A percentile compares a stretch with the other conserved stretches of the same genome.
Conservation (phyloP, 1,140 invertebrate genomes). For the Batillaria attramentaria region DNA sequence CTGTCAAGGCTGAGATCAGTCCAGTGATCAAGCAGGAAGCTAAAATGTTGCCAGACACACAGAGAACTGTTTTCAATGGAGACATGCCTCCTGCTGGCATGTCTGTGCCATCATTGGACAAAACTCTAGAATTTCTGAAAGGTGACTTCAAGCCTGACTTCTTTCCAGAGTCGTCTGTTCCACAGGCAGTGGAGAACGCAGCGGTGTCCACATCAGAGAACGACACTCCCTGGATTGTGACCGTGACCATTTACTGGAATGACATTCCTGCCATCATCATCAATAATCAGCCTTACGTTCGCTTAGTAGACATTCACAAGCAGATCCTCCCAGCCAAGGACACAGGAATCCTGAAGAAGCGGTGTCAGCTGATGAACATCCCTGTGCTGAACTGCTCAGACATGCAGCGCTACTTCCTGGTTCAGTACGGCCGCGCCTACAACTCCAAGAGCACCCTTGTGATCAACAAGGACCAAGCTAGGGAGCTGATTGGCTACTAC, state of each 20-base stretch:
- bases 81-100: background rate
- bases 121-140: constrained; percentile 27
- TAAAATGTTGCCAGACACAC: background rate
- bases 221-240: constrained; percentile 65
- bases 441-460: constrained; percentile 70
- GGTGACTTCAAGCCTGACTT: constrained; percentile 23
- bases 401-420: constrained; percentile 70
- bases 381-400: constrained; percentile 68
- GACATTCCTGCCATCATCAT: constrained; percentile 69
- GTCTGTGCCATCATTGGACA: constrained; percentile 11
- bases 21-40: background rate
- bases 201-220: background rate
- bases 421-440: constrained; percentile 67
- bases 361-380: constrained; percentile 68
- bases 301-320: constrained; percentile 71
- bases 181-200: background rate
- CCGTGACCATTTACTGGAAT: constrained; percentile 70
- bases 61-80: background rate
- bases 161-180: constrained; percentile 38
- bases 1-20: background rate
- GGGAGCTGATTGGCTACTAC: constrained; percentile 68
- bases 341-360: constrained; percentile 70
- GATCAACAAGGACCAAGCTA: constrained; percentile 66
- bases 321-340: constrained; percentile 71
- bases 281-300: constrained; percentile 63